phyloP scores from a whole-genome alignment of 1,140 invertebrate species.

The Melitaea cinxia region DNA sequence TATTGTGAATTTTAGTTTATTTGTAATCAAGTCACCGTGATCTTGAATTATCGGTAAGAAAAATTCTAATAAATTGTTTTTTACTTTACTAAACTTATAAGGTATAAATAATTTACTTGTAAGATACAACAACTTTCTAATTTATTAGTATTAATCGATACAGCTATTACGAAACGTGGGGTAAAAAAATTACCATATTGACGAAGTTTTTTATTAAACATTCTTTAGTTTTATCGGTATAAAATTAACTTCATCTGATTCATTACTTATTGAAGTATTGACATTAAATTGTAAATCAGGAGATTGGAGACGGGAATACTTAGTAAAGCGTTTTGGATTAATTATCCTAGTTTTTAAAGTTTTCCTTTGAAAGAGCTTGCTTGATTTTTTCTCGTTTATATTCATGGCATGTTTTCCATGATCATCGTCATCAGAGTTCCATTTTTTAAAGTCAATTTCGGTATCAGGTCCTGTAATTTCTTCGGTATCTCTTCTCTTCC shows the following conservation, averaged over 20 bases:
- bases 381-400: not conserved
- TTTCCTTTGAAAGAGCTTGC: conserved; percentile 22
- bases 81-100: not conserved
- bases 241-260: conserved; percentile 39
- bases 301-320: conserved; percentile 23
- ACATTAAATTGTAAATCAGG: conserved; percentile 20
- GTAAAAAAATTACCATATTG: too few species aligned
- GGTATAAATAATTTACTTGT: not conserved
- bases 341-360: conserved; percentile 18
- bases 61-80: too few species aligned
- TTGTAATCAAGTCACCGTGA: conserved; percentile 13
- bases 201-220: conserved; percentile 6
- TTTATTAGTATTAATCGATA: not conserved
- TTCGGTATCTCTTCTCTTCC: conserved; percentile 64
- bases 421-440: conserved; percentile 4
- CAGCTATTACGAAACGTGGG: conserved; percentile 10
- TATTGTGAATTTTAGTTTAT: conserved; percentile 35
- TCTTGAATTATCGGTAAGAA: conserved; percentile 25
- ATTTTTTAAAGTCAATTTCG: conserved; percentile 23
- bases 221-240: conserved; percentile 51
- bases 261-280: conserved; percentile 15
- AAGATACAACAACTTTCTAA: not conserved
- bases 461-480: conserved; percentile 47
- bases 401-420: not conserved
- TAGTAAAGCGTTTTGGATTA: conserved; percentile 28